phyloP scores from a whole-genome alignment of 2,113 vertebrate genomes.

The Mirza zaza region DNA sequence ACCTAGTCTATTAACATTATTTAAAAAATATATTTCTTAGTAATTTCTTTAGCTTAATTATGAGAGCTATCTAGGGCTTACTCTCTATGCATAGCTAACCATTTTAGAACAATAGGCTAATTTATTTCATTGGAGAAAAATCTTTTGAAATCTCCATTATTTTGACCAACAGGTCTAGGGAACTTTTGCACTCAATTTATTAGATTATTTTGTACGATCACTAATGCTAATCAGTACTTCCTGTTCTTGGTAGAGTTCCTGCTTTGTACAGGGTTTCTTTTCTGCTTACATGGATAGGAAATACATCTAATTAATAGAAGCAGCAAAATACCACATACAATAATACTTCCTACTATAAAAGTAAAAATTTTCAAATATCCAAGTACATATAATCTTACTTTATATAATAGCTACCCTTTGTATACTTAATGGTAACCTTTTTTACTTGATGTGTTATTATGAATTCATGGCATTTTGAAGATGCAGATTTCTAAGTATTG shows the following conservation, averaged over 20 bases:
- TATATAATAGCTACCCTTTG: neutral
- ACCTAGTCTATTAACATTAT: neutral
- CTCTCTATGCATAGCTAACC: neutral
- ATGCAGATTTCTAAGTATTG: neutral
- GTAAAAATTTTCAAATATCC: neutral
- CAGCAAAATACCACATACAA: neutral
- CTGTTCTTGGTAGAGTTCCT: neutral
- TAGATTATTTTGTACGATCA: neutral
- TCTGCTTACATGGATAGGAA: neutral
- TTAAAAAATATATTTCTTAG: slow-evolving; percentile 6
- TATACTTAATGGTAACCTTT: neutral
- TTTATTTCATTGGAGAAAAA: slow-evolving; percentile 4
- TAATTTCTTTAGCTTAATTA: slow-evolving; percentile 13
- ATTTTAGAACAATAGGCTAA: neutral
- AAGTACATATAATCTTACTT: neutral
- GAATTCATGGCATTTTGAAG: neutral
- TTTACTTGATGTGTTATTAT: neutral
- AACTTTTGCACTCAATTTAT: neutral
- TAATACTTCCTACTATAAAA: neutral
- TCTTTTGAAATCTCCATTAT: neutral
- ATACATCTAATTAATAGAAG: neutral
- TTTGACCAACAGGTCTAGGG: neutral
- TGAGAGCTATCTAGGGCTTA: neutral
- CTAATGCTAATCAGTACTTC: neutral
- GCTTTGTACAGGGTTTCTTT: neutral